A percentile compares a stretch with the other conserved stretches of the same genome.
These are phyloP conservation scores for Notolepis coatsorum DNA, from an alignment of 2,797 vertebrate species.

Conservation along the genomic window DNA sequence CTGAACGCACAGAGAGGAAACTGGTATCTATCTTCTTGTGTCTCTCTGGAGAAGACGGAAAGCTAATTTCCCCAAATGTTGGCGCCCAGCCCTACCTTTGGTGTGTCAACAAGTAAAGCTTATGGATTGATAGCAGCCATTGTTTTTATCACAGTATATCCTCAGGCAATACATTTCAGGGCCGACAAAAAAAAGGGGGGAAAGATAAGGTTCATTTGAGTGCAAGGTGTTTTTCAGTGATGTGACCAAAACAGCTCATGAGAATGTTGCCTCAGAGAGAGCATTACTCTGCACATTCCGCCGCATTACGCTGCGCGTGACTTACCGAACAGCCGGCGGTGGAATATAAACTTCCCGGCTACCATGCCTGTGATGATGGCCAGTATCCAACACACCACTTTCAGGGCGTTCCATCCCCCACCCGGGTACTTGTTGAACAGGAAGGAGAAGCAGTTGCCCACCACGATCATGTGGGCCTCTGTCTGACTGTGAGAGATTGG, in stretches of 20 bases:
- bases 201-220: no score
- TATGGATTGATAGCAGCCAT: no score
- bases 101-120: no score
- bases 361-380: slow-evolving; percentile 92
- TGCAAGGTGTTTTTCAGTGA: slow-evolving; percentile 7
- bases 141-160: no score
- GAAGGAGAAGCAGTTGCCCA: slow-evolving; percentile 99
- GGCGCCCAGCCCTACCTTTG: no score
- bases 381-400: slow-evolving; percentile 93
- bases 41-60: no score
- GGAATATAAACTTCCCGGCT: slow-evolving; percentile 96
- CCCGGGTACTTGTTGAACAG: slow-evolving; percentile 96
- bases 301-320: slow-evolving; percentile 54
- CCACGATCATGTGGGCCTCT: slow-evolving; percentile 94
- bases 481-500: slow-evolving; percentile 97
- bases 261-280: slow-evolving; percentile 17
- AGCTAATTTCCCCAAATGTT: no score
- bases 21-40: no score
- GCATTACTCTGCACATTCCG: slow-evolving; percentile 47
- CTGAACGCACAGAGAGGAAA: no score
- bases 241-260: slow-evolving; percentile 33
- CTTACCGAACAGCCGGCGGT: slow-evolving; percentile 96
- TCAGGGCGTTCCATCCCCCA: slow-evolving; percentile 91
- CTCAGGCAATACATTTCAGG: no score
- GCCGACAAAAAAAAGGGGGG: no score